Evolutionary conservation across 2,888 invertebrate genomes (phyloP), one percentile per base, ranked within the genome.

Genomic region (Xestia ashworthii): DNA sequence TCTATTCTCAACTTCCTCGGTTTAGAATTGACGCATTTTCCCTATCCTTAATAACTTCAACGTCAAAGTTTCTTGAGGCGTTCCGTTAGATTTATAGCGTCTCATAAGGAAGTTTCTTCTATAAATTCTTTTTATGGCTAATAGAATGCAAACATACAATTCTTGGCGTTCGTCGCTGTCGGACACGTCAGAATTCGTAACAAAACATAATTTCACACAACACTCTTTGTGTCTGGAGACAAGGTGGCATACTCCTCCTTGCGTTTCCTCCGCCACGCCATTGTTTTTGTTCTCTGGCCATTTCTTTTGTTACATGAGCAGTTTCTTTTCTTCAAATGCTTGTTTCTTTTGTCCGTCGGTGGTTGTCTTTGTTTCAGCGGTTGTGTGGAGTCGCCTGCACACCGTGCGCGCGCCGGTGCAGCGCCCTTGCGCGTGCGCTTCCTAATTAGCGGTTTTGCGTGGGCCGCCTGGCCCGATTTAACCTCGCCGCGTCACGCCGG

Each of bases 361-460:
- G 89, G 90, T 92, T 92, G 91, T 91, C 92, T 93, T 93, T 93
- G 92, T 92, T 89, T 88, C 83, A 84, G 87, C 78, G 74, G 81
- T 80, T 84, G 84, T 82, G 87, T 87, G 76, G 85, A 79, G 89
- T 84, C 88, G 91, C 87, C 82, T 82, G 92, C 90, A 90, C 93
- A 91, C 90, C 91, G 91, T 90, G 88, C 88, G 89, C 76, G 72
- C 69, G 48, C 67, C 91, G 91, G 93, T 94, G 95, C 95, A 95
- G 93, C 94, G 95, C 94, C 93, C 94, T 94, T 95, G 95, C 93
- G 94, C 94, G 93, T 91, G 94, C 95, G 93, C 94, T 95, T 95
- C 95, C 95, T 95, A 96, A 96, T 96, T 96, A 96, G 94, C 93
- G 93, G 90, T 89, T 88, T 90, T 91, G 92, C 93, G 95, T 95